These are phyloP conservation scores for Conus betulinus DNA, from an alignment of 1,140 invertebrate genomes.

Conservation along the genomic window DNA sequence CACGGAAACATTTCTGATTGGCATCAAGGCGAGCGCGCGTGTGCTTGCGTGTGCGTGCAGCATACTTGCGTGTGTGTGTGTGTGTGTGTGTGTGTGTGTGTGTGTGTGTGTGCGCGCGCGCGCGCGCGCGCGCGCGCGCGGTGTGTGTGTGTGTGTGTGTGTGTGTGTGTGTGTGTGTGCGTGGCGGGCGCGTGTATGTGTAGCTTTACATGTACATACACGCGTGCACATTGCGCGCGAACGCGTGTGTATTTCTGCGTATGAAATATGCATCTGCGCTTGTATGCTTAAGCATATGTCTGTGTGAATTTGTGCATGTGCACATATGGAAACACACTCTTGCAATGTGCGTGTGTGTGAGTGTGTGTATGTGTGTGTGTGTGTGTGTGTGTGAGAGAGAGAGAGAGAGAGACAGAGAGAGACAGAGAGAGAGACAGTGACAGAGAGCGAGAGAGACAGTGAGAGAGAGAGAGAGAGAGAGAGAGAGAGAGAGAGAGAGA, in stretches of 20 bases:
- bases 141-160: no score
- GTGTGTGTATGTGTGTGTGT: no score
- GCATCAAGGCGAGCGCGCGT: no score
- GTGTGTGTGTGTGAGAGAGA: not conserved
- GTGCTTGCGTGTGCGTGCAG: not conserved
- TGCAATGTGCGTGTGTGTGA: no score
- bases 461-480: not conserved
- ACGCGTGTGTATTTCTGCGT: not conserved
- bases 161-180: no score
- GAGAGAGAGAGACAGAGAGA: not conserved
- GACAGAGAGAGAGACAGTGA: not conserved
- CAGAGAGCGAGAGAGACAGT: not conserved
- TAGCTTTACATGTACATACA: no score
- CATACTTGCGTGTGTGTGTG: not conserved
- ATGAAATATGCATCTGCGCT: not conserved
- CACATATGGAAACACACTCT: not conserved
- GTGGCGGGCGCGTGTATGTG: no score
- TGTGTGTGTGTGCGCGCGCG: not conserved
- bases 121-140: no score
- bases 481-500: conserved; percentile 1
- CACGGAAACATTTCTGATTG: no score
- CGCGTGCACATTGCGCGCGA: no score
- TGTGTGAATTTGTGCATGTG: conserved; percentile 6
- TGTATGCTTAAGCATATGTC: not conserved
- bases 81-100: conserved; percentile 15